Evolutionary conservation across 2,888 invertebrate genomes (phyloP), one percentile per base, ranked within the genome.

Genomic region (Gari tellinella): DNA sequence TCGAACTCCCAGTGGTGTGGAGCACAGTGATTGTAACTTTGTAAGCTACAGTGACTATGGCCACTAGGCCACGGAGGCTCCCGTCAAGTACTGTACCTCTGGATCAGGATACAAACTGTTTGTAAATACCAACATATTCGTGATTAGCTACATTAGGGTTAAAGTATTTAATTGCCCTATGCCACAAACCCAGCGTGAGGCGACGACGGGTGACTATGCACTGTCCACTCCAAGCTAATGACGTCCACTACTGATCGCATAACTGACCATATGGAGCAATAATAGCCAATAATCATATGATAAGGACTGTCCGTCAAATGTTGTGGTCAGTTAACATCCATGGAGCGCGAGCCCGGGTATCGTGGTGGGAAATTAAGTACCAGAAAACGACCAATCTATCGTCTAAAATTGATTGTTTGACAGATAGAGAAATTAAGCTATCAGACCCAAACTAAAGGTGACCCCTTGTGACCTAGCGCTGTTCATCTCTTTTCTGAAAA

Each of bases 311-410:
- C 72, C 66, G 57, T 72, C 72, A 69, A 57, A 26, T 31, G 45
- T 26, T 26, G 57, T 31, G 57, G 57, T 57, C 57, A 57, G 45
- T 57, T 57, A 45, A 41, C 26, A 3, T 43, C 12, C 31, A 31
- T 31, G 31, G 5, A 7, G 31, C 31, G 31, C 58, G 63, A 61
- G 31, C 56, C 41, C 45, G 53, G 75, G 52, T 52, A 62, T 40
- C 75, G 52, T 53, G 70, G 46, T 26, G 75, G 66, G 75, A 75
- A 62, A 66, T 62, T 66, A 75, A 75, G 66, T 65, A 75, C 75
- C 65, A 67, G 41, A 63, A 75, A 70, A 75, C 70, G 53, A 66
- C 51, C 61, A 37, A 72, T 72, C 72, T 38, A 61, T 72, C 60
- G 43, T 62, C n/a, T 51, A 53, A 60, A 72, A 72, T 72, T 72